Evolutionary conservation across 2,888 invertebrate genomes (phyloP).

Genomic region (Sturmia bella): DNA sequence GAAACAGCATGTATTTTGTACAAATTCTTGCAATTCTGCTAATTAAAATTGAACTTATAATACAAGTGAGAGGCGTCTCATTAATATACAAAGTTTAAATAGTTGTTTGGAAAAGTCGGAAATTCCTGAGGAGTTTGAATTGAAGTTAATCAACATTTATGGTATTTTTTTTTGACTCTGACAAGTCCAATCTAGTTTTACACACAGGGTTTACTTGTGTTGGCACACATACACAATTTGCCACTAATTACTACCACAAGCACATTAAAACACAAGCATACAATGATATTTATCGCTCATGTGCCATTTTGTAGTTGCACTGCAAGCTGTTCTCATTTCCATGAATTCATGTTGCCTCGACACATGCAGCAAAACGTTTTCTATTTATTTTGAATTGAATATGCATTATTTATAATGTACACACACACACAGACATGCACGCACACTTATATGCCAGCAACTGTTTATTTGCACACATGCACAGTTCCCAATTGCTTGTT

Average conservation of each 20-base stretch:
- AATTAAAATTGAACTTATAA: slow-evolving; percentile 69
- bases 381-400: slow-evolving; percentile 63
- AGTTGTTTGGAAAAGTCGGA: slow-evolving; percentile 20
- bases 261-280: slow-evolving; percentile 10
- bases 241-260: slow-evolving; percentile 71
- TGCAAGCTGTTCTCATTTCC: not conserved
- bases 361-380: slow-evolving; percentile 42
- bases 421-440: slow-evolving; percentile 5
- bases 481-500: not conserved
- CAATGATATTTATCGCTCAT: not conserved
- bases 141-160: too few species aligned
- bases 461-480: not conserved
- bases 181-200: slow-evolving; percentile 1
- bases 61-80: slow-evolving; percentile 26
- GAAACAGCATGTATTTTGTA: not conserved
- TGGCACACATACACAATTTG: slow-evolving; percentile 69
- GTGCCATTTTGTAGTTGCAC: not conserved
- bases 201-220: not conserved
- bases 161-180: not conserved
- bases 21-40: slow-evolving; percentile 61
- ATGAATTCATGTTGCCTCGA: slow-evolving; percentile 2
- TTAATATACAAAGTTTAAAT: slow-evolving; percentile 17
- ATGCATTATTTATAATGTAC: slow-evolving; percentile 59
- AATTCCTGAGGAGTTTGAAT: not conserved
- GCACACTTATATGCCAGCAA: not conserved